Conservation (phyloP, 2,113 vertebrate species). For the Drymodes brunneopygia region DNA sequence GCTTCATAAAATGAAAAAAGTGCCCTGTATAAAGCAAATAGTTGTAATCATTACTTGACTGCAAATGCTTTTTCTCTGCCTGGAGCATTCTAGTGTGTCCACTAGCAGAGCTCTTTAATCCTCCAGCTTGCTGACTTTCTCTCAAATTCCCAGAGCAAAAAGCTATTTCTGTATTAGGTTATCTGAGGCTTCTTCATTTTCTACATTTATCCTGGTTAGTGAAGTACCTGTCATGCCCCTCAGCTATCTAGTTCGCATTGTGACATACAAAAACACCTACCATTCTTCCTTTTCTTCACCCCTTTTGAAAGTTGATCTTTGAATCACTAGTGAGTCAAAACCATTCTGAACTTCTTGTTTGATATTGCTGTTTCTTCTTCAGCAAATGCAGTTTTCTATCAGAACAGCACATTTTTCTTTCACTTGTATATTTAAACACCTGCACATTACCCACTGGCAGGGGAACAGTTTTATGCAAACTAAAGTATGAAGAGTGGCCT, state of each 20-base stretch:
- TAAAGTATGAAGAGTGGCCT: neutral
- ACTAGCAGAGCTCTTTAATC: neutral
- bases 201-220: neutral
- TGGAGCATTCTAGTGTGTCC: neutral
- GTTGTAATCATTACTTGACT: neutral
- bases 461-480: neutral
- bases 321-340: neutral
- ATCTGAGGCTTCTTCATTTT: neutral
- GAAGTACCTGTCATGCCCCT: neutral
- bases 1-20: neutral
- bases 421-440: neutral
- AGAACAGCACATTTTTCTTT: neutral
- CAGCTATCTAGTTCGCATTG: neutral
- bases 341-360: neutral
- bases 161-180: neutral
- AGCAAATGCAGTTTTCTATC: neutral
- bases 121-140: neutral
- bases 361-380: neutral
- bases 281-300: neutral
- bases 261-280: neutral
- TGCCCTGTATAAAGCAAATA: neutral
- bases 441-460: neutral
- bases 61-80: neutral
- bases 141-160: neutral
- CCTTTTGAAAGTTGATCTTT: neutral